These are phyloP conservation scores for Pedionomus torquatus DNA, from an alignment of 2,113 vertebrate genomes.

Conservation along the genomic window DNA sequence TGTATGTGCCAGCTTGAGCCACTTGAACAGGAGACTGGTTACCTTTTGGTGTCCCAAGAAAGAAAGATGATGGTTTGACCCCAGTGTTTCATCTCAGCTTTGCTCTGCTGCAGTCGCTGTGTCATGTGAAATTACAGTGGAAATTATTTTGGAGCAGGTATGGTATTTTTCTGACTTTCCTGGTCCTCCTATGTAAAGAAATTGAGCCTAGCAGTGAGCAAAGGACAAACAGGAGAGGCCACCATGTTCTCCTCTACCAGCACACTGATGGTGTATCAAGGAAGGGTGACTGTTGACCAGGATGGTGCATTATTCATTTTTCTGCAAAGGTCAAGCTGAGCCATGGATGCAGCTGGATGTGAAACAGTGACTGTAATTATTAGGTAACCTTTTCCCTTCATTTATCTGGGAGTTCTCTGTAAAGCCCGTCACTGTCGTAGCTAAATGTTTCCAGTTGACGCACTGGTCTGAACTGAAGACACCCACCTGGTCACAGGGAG, in stretches of 20 bases:
- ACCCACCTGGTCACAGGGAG: neutral
- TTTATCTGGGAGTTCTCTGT: conserved; percentile 1
- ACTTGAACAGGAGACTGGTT: neutral
- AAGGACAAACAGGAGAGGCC: neutral
- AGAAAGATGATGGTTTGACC: neutral
- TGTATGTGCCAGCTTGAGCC: neutral
- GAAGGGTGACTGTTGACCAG: neutral
- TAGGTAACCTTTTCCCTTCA: conserved; percentile 16
- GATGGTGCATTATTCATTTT: neutral
- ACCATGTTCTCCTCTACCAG: neutral
- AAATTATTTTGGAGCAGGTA: neutral
- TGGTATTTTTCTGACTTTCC: neutral
- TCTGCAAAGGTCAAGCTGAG: conserved; percentile 19
- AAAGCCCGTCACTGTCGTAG: neutral
- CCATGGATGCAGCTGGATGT: neutral
- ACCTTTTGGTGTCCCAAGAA: neutral
- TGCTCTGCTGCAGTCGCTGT: neutral
- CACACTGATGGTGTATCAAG: rapidly evolving
- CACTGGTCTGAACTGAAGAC: conserved; percentile 4
- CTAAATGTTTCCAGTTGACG: neutral
- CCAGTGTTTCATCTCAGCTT: neutral
- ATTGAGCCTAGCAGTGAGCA: neutral
- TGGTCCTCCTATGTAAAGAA: neutral
- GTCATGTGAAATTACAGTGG: neutral
- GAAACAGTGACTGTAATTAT: conserved; percentile 7